Evolutionary conservation across 2,888 invertebrate genomes (phyloP).

Genomic region (Leucoma salicis): DNA sequence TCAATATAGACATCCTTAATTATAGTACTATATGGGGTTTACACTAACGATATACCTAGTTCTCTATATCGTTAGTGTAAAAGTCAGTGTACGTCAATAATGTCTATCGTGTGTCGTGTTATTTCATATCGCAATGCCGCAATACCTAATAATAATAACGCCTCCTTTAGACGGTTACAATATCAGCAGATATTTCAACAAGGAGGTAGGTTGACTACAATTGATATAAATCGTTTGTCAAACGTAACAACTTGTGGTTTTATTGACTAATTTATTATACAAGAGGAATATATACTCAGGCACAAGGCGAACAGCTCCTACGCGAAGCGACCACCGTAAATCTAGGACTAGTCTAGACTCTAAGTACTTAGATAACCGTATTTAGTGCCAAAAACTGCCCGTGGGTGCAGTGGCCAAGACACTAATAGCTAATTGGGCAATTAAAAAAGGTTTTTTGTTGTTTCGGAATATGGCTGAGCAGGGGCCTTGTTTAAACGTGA

Average conservation of each 20-base stretch:
- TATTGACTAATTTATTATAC: constrained; percentile 52
- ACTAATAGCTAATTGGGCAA: constrained; percentile 27
- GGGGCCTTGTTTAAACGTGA: too few species aligned
- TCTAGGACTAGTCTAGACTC: constrained; percentile 56
- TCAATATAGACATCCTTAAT: too few species aligned
- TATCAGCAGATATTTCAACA: constrained; percentile 33
- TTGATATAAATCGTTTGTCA: constrained; percentile 55
- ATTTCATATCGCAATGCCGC: too few species aligned
- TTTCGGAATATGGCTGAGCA: too few species aligned
- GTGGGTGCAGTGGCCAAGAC: constrained; percentile 43
- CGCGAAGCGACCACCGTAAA: constrained; percentile 68
- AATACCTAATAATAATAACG: too few species aligned
- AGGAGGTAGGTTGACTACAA: constrained; percentile 35
- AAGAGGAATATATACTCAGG: constrained; percentile 40
- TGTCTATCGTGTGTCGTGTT: too few species aligned
- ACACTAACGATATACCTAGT: too few species aligned
- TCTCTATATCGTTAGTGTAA: too few species aligned
- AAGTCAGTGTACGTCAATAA: too few species aligned
- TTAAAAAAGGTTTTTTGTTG: not conserved
- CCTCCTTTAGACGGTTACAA: constrained; percentile 11
- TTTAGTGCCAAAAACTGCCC: constrained; percentile 48
- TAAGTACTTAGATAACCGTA: constrained; percentile 40
- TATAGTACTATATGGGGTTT: too few species aligned
- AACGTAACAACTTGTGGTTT: constrained; percentile 48
- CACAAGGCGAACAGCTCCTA: constrained; percentile 76